Evolutionary conservation across 2,888 invertebrate genomes (phyloP), one percentile per base, ranked within the genome.

Genomic region (Yponomeuta sedellus): DNA sequence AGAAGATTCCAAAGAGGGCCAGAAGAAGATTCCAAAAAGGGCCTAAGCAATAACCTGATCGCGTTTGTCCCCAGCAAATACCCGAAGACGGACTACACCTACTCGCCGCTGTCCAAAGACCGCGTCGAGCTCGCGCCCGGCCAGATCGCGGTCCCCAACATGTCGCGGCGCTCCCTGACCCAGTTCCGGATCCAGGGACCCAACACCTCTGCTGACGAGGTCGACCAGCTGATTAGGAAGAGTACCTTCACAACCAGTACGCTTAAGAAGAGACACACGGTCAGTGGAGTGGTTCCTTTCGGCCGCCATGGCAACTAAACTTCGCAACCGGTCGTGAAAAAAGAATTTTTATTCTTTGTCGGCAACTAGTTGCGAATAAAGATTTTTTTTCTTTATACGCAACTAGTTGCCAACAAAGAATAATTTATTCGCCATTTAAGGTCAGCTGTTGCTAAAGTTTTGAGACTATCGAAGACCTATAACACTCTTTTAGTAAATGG

Each of bases 21-120:
- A n/a, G n/a, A n/a, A n/a, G n/a, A n/a, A n/a, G n/a, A n/a, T n/a
- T n/a, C n/a, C n/a, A n/a, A n/a, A n/a, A n/a, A n/a, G n/a, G n/a
- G n/a, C 28, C 2, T 28, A 4, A 34, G 10, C 8, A 34, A 8
- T 25, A 22, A 61, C 61, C 28, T 3, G 11, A 61, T 2, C 25
- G 12, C 40, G 10, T 19, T 40, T 20, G 19, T n/a, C 44, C 44
- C 19, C 92, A 97, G 97, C 83, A 94, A 94, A 84, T 96, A 95
- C 80, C 97, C 97, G 6, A 97, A 97, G 88, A 97, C 97, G 69
- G 97, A 97, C 86, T 97, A 97, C 88, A 97, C 97, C 10, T 97
- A 97, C 83, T 96, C 97, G 1, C 93, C 93, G 70, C 88, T 95
- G 72, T 97, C 97, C n/a, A 94, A 94, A 72, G 96, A 95, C 88